Evolutionary conservation across 2,888 invertebrate species (phyloP).

Genomic region (Trachelus stipa): DNA sequence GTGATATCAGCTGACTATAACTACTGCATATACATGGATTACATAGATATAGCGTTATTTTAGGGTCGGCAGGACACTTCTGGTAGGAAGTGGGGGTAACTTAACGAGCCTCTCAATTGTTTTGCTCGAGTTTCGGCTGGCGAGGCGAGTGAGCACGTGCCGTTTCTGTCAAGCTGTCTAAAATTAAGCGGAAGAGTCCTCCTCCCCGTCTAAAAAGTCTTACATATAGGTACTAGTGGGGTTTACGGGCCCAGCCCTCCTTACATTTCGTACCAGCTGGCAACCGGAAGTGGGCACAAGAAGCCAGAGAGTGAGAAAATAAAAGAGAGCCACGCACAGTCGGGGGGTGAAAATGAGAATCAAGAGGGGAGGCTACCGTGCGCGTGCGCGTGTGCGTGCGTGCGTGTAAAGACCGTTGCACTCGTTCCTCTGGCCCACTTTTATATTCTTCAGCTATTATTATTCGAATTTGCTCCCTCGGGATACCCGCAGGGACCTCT

Average conservation of each 20-base stretch:
- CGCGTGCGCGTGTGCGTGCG: slow-evolving; percentile 17
- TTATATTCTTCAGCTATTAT: slow-evolving; percentile 33
- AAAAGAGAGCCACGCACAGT: slow-evolving; percentile 34
- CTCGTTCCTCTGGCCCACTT: slow-evolving; percentile 49
- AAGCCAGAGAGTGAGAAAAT: slow-evolving; percentile 48
- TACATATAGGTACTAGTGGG: neutral
- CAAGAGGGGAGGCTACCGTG: slow-evolving; percentile 3
- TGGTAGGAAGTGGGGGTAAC: neutral
- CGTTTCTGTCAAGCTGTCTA: slow-evolving; percentile 38
- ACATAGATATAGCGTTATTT: neutral
- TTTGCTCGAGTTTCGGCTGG: slow-evolving; percentile 15
- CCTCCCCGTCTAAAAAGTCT: neutral
- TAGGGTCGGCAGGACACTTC: neutral
- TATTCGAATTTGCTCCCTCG: slow-evolving; percentile 3
- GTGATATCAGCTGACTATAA: neutral
- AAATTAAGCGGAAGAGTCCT: slow-evolving; percentile 47
- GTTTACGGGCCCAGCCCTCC: slow-evolving; percentile 11
- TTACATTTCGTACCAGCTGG: slow-evolving; percentile 50
- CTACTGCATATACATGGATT: neutral
- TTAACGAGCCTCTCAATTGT: neutral
- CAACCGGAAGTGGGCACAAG: slow-evolving; percentile 58
- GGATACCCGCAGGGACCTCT: neutral
- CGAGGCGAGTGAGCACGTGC: slow-evolving; percentile 46
- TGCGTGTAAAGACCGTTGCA: slow-evolving; percentile 47
- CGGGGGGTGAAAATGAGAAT: slow-evolving; percentile 11